Conservation (phyloP, 2,113 vertebrate genomes). For the Hippopotamus amphibius region DNA sequence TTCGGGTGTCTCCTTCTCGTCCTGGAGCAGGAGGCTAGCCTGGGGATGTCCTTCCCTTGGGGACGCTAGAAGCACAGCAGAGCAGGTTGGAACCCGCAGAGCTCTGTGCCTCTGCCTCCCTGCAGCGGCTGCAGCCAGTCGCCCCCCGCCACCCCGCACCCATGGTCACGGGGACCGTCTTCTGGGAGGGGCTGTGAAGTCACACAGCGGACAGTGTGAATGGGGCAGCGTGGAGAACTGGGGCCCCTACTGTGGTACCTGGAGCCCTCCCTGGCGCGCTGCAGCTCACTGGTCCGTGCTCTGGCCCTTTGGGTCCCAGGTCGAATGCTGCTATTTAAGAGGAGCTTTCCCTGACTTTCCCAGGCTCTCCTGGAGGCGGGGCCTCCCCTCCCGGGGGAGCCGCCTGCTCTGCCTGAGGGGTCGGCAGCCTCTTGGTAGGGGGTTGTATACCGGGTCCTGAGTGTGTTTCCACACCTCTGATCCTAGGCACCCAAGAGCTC, state of each 20-base stretch:
- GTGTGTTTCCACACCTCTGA: not conserved
- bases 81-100: not conserved
- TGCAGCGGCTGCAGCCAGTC: not conserved
- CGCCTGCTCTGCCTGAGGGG: not conserved
- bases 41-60: not conserved
- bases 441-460: not conserved
- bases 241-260: not conserved
- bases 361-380: not conserved
- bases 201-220: rapidly evolving
- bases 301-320: not conserved
- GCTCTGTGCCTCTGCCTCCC: not conserved
- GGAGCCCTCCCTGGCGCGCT: not conserved
- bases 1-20: not conserved
- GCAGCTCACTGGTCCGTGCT: not conserved
- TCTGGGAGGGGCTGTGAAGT: not conserved
- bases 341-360: not conserved
- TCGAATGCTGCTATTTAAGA: not conserved
- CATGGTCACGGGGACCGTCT: not conserved
- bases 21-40: not conserved
- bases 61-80: not conserved
- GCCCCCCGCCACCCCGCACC: not conserved
- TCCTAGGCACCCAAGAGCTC: not conserved
- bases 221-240: rapidly evolving
- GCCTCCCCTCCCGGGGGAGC: not conserved
- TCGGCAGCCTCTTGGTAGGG: not conserved